Conservation (phyloP, 2,797 vertebrate genomes). For the Euphonia xanthogaster region DNA sequence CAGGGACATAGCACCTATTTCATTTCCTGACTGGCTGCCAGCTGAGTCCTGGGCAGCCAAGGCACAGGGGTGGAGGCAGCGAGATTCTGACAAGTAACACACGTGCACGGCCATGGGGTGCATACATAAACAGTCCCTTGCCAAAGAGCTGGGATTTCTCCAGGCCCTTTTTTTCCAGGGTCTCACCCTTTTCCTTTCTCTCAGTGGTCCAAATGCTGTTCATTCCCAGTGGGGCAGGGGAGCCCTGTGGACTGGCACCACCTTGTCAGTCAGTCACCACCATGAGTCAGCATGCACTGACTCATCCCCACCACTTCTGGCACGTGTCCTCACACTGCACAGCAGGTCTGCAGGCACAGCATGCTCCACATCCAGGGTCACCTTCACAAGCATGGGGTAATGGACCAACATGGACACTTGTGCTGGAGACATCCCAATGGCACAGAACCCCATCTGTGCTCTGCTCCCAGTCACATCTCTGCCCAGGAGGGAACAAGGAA, state of each 20-base stretch:
- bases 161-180: background rate
- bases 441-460: background rate
- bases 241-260: background rate
- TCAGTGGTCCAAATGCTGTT: background rate
- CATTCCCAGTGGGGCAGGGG: background rate
- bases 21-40: background rate
- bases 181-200: background rate
- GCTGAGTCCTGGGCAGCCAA: background rate
- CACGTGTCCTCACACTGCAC: rapidly evolving
- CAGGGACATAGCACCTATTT: background rate
- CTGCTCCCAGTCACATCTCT: background rate
- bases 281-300: rapidly evolving
- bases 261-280: too few relatives aligned
- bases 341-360: background rate
- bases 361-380: background rate
- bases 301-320: background rate
- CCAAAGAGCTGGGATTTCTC: background rate
- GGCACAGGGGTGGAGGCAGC: background rate
- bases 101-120: rapidly evolving
- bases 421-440: background rate
- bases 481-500: background rate
- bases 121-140: background rate
- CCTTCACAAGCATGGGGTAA: rapidly evolving
- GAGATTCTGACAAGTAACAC: background rate
- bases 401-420: rapidly evolving